These are phyloP conservation scores for Menidia beryllina DNA, from an alignment of 2,113 vertebrate species.

Conservation along the genomic window DNA sequence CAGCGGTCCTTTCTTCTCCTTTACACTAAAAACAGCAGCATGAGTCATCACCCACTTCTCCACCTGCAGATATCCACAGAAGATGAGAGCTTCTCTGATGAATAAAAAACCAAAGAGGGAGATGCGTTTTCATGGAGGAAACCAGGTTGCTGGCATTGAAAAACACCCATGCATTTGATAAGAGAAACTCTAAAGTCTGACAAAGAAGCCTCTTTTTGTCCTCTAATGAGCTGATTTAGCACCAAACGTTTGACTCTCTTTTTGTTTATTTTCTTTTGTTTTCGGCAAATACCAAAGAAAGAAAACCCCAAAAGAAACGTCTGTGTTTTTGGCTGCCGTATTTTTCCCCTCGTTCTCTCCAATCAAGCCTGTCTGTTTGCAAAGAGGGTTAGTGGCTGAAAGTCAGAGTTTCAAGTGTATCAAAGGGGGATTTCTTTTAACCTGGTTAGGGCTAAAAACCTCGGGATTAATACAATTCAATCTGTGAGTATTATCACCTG, in stretches of 20 bases:
- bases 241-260: neutral
- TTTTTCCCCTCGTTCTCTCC: too few species aligned
- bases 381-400: too few species aligned
- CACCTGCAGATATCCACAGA: constrained; percentile 15
- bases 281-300: too few species aligned
- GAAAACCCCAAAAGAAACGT: too few species aligned
- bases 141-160: neutral
- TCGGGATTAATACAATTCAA: too few species aligned
- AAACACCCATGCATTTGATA: neutral
- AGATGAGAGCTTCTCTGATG: neutral
- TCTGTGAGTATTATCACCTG: too few species aligned
- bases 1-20: constrained; percentile 2
- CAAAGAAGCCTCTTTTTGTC: neutral
- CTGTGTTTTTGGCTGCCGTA: too few species aligned
- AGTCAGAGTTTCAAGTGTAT: too few species aligned
- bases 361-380: too few species aligned
- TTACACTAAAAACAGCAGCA: neutral
- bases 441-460: too few species aligned
- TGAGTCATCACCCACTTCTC: constrained; percentile 32
- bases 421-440: too few species aligned
- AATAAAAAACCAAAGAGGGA: neutral
- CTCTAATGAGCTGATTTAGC: neutral
- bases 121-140: constrained; percentile 10
- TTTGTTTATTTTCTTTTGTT: neutral
- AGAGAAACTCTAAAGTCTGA: neutral